A percentile compares a stretch with the other conserved stretches of the same genome.
phyloP scores from a whole-genome alignment of 2,113 vertebrate genomes.

The Equus przewalskii region DNA sequence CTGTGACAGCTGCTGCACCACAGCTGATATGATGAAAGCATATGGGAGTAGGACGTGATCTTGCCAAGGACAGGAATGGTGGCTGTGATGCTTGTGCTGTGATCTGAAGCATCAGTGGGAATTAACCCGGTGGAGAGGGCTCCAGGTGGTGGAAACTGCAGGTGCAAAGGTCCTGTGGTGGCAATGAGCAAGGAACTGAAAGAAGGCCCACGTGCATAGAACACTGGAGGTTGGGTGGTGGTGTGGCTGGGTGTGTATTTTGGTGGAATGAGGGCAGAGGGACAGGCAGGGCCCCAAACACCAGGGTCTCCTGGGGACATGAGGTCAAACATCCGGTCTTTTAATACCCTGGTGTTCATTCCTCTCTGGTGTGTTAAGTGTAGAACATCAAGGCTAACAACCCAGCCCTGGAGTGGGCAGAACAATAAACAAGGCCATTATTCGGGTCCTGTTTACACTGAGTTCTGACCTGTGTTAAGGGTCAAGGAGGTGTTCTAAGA shows the following conservation, averaged over 20 bases:
- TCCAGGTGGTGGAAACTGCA: neutral
- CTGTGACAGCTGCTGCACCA: neutral
- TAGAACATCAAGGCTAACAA: constrained; percentile 14
- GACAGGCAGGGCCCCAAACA: neutral
- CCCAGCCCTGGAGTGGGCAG: neutral
- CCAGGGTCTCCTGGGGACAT: neutral
- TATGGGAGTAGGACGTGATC: neutral
- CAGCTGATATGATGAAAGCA: neutral
- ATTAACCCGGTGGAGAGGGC: neutral
- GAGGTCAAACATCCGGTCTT: neutral
- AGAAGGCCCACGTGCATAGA: neutral
- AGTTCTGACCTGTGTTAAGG: neutral
- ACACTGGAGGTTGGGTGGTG: neutral
- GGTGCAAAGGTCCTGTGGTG: neutral
- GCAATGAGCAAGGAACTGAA: neutral
- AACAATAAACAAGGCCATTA: constrained; percentile 56
- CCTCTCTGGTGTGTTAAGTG: neutral
- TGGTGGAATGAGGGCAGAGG: neutral
- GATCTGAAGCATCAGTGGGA: neutral
- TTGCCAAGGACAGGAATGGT: neutral
- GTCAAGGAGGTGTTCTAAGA: constrained; percentile 35
- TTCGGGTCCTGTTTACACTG: constrained; percentile 48
- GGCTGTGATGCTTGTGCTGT: neutral
- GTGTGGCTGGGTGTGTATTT: neutral
- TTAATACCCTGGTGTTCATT: neutral